A percentile compares a stretch with the other conserved stretches of the same genome.
These are phyloP conservation scores for Hylomyscus alleni DNA, from an alignment of 2,797 vertebrate species.

Conservation along the genomic window DNA sequence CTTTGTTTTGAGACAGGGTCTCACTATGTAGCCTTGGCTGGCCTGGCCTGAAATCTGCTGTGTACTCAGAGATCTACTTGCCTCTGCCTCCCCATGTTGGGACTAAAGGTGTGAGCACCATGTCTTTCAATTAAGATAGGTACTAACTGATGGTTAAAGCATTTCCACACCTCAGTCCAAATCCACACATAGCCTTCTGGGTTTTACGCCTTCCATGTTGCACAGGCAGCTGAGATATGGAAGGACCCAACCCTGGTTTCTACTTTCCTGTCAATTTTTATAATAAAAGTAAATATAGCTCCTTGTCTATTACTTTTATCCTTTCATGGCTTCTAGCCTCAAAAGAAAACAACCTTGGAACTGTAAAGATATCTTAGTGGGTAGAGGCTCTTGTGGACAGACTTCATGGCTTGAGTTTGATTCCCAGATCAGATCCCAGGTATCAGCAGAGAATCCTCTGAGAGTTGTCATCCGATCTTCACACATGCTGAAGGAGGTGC, in stretches of 20 bases:
- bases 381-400: neutral
- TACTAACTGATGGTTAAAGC: neutral
- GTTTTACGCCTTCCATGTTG: neutral
- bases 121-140: neutral
- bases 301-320: neutral
- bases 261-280: neutral
- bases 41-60: neutral
- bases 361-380: neutral
- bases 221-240: neutral
- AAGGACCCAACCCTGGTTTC: neutral
- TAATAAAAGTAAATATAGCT: neutral
- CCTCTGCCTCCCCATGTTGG: neutral
- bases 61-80: neutral
- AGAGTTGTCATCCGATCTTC: neutral
- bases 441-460: neutral
- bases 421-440: neutral
- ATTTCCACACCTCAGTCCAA: neutral
- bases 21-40: neutral
- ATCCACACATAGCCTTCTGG: neutral
- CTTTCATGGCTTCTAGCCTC: neutral
- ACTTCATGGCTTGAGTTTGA: neutral
- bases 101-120: neutral
- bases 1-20: neutral
- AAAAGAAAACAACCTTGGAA: neutral
- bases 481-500: neutral